Conservation (phyloP, 2,888 invertebrate species). For the Tetragonula carbonaria region DNA sequence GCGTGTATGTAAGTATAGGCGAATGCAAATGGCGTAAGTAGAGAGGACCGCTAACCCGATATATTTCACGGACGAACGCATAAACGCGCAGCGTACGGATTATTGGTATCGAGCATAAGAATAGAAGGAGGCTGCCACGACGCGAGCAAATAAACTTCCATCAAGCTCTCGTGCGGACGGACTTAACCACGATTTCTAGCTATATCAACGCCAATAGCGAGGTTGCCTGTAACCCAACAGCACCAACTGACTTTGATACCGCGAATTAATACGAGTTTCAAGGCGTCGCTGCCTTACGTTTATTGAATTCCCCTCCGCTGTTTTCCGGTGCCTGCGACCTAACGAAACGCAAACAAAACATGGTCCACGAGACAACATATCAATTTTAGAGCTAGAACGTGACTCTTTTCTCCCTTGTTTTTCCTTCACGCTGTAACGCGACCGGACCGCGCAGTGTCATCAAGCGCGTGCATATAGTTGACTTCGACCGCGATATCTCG, state of each 20-base stretch:
- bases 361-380: neutral
- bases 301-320: conserved; percentile 15
- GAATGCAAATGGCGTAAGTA: conserved; percentile 64
- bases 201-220: conserved; percentile 55
- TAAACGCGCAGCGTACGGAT: conserved; percentile 53
- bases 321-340: neutral
- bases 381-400: conserved; percentile 28
- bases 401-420: neutral
- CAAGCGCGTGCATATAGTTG: conserved; percentile 42
- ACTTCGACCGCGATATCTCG: conserved; percentile 65
- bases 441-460: conserved; percentile 46
- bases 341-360: neutral
- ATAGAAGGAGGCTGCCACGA: conserved; percentile 62
- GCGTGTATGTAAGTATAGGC: conserved; percentile 3
- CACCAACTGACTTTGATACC: conserved; percentile 45
- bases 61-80: conserved; percentile 42
- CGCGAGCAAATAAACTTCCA: conserved; percentile 63
- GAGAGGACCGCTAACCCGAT: conserved; percentile 30
- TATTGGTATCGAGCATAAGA: conserved; percentile 63
- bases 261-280: conserved; percentile 50
- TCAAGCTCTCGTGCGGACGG: conserved; percentile 32
- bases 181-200: conserved; percentile 53
- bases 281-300: conserved; percentile 31
- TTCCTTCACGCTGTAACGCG: conserved; percentile 17
- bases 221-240: conserved; percentile 35